Percentiles rank a stretch among this genome's conserved stretches.
These are phyloP conservation scores for Prenolepis imparis DNA, from an alignment of 2,888 invertebrate species.

Conservation along the genomic window DNA sequence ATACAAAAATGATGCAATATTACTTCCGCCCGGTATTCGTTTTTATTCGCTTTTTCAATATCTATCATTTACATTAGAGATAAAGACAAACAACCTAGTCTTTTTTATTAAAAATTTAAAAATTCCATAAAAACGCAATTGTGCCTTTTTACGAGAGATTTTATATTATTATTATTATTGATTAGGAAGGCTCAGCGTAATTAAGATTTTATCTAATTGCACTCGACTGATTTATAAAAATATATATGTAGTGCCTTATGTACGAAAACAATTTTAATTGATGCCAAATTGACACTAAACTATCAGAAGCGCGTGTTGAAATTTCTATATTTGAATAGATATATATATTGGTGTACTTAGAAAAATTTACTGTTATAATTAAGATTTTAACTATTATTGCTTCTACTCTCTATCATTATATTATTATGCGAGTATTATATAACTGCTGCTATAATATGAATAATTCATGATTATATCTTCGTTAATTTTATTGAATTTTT, in stretches of 20 bases:
- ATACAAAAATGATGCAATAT: constrained; percentile 33
- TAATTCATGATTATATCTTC: constrained; percentile 11
- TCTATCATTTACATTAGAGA: constrained; percentile 54
- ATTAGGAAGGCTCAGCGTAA: constrained; percentile 19
- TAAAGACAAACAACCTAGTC: constrained; percentile 63
- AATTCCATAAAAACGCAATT: constrained; percentile 7
- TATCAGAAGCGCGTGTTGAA: constrained; percentile 25
- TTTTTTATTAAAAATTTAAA: constrained; percentile 50
- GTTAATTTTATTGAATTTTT: constrained; percentile 9
- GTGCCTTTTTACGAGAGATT: constrained; percentile 11
- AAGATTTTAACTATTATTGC: constrained; percentile 36
- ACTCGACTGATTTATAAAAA: constrained; percentile 71
- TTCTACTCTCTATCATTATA: constrained; percentile 37
- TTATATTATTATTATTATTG: constrained; percentile 1
- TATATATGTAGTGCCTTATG: constrained; percentile 75
- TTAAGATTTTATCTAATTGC: constrained; percentile 50
- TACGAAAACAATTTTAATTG: constrained; percentile 41
- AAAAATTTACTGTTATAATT: constrained; percentile 50
- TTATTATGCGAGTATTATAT: not conserved
- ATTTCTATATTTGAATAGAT: constrained; percentile 11
- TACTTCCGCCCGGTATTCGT: not conserved
- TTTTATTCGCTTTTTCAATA: constrained; percentile 39
- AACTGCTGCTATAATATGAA: constrained; percentile 2
- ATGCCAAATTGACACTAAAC: constrained; percentile 62
- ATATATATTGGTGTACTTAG: constrained; percentile 69